Conservation (phyloP, 2,797 vertebrate species). For the Brachymystax lenok region DNA sequence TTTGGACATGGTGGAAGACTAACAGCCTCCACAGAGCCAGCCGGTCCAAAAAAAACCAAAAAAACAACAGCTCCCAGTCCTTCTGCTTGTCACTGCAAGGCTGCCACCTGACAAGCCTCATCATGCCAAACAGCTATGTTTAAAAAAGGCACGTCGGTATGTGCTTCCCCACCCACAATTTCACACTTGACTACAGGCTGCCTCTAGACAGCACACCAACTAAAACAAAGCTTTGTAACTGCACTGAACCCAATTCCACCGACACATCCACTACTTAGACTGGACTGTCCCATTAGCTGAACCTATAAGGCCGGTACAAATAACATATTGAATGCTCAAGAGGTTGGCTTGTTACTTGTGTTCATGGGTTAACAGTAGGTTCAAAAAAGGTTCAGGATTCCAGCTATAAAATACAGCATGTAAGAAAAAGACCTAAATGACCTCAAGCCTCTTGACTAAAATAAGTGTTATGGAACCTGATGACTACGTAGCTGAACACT, state of each 20-base stretch:
- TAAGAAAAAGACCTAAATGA: not conserved
- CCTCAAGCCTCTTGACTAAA: not conserved
- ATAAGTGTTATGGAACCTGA: not conserved
- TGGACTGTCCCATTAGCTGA: not conserved
- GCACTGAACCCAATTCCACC: not conserved
- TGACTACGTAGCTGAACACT: not conserved
- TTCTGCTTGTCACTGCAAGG: not conserved
- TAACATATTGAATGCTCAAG: not conserved
- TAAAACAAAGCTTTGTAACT: not conserved
- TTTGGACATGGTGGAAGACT: not conserved
- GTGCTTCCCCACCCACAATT: not conserved
- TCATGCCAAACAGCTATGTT: not conserved
- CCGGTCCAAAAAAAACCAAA: constrained; percentile 10
- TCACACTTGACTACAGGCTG: not conserved
- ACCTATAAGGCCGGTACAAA: not conserved
- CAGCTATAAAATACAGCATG: not conserved
- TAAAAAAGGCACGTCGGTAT: not conserved
- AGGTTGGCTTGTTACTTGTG: not conserved
- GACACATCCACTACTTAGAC: not conserved
- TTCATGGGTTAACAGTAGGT: not conserved
- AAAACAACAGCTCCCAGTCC: not conserved
- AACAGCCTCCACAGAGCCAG: not conserved
- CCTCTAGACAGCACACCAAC: not conserved
- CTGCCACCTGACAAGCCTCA: not conserved
- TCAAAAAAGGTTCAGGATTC: not conserved